Evolutionary conservation across 1,140 invertebrate genomes (phyloP), one percentile per base, ranked within the genome.

Genomic region (Drosophila pruinosa): DNA sequence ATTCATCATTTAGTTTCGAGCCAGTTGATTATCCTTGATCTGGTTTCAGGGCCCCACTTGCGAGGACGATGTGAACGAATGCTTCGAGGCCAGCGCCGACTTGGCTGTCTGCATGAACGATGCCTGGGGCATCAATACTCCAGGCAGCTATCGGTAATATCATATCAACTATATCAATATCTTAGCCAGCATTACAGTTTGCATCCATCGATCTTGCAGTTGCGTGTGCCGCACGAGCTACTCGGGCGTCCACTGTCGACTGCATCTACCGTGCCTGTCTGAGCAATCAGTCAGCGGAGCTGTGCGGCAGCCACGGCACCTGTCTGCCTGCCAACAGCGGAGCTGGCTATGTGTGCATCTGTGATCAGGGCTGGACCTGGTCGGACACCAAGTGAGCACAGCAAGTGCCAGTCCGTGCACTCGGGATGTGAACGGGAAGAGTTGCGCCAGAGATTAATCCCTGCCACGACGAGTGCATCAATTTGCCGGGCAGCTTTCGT

Each of bases 231-330:
- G 93, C 14, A 41, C 93, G 10, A 95, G 96, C 22, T 98, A 94
- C 93, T 94, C 93, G 85, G 98, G 98, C 2, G 81, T 96, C 10
- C 96, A 97, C 75, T 98, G 97, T 90, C 95, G 95, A 0, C 93
- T 93, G 77, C 93, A 93, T 65, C 93, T n/a, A 93, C 14, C 94
- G 95, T 70, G 94, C 94, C 75, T 99, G 98, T 83, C 93, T 92
- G 3, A 92, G 92, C 0, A 93, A 94, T 15, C 94, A 95, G 22
- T 93, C 93, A n/a, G 82, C 89, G 15, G 95, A 96, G 89, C 92
- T 98, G 4, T 99, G 98, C 91, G 97, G 98, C 91, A 97, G 96
- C 0, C 95, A 98, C 82, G 98, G 98, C 6, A 94, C 94, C 3
- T 98, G 97, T 83, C 80, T 98, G 1, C 92, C 94, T 28, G 93